Base-by-base conservation (phyloP, 2,113 vertebrate genomes). In the Xiphophorus hellerii region DNA sequence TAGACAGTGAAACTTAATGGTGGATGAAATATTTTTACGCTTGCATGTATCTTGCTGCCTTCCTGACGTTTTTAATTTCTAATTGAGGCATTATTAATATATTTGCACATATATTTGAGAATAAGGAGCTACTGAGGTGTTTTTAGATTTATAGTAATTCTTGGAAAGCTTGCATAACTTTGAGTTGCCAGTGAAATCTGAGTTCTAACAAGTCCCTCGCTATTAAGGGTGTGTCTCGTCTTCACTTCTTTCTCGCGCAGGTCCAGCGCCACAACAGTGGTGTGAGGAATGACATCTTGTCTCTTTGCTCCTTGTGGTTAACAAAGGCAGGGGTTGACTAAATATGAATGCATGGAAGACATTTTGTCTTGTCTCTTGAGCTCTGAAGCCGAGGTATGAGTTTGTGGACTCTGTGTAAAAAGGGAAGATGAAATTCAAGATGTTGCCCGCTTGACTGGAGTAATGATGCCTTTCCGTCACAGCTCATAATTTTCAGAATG, bases 1-100 rank as follows among this genome's bases (percentile, higher is more conserved):
- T 68, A 76, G 86, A 81, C 71, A 74, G 76, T 84, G 77, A 87
- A 88, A 83, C 76, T 75, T 54, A 84, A 77, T 89, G 60, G 78
- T 37, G 83, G n/a, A 29, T 85, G 81, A 74, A 77, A 72, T 77
- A 58, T 83, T 81, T 12, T 74, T 72, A 58, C 29, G 35, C 65
- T 63, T 69, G 60, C 71, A 67, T 70, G 35, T 66, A 74, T 71
- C 62, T 73, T 31, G 42, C 28, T 70, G 74, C 83, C 80, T 73
- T 71, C 35, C 75, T 44, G 76, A 82, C 64, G 30, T 3, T 78
- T 48, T 74, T 77, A 29, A 86, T 79, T 81, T 84, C 42, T 67
- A 69, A 48, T 80, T 44, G 28, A 54, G 33, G 10, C 65, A 48
- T 48, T 12, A 30, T 37, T 25, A 44, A 68, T 60, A 35, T 62